Evolutionary conservation across 2,113 vertebrate genomes (phyloP).

Genomic region (Regulus satrapa): DNA sequence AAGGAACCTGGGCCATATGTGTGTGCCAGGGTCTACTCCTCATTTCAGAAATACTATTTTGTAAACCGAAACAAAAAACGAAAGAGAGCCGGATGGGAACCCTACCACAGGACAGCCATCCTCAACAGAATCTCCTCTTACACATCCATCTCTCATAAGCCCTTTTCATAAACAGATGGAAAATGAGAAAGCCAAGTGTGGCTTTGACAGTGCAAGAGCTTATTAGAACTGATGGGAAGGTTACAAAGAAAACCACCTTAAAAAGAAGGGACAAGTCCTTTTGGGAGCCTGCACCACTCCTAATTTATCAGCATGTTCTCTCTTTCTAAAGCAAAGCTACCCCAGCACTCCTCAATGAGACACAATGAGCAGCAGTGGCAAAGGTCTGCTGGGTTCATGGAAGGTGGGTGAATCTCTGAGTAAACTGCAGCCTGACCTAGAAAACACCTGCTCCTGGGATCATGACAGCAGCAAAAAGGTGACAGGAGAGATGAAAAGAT

Average conservation of each 20-base stretch:
- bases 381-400: not conserved
- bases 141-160: not conserved
- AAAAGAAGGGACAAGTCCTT: not conserved
- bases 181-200: not conserved
- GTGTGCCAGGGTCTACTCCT: not conserved
- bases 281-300: not conserved
- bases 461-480: rapidly evolving
- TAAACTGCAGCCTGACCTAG: not conserved
- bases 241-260: not conserved
- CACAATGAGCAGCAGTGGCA: not conserved
- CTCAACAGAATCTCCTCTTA: not conserved
- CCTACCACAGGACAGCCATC: not conserved
- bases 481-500: not conserved
- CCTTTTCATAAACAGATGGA: not conserved
- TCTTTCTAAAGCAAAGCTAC: not conserved
- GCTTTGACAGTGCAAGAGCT: not conserved
- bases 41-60: not conserved
- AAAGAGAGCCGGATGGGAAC: not conserved
- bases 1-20: not conserved
- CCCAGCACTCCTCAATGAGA: not conserved
- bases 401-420: not conserved
- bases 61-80: not conserved
- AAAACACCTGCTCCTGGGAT: not conserved
- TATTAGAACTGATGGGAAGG: not conserved
- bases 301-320: not conserved